Percentiles rank a stretch among this genome's conserved stretches.
Evolutionary conservation across 2,888 invertebrate species (phyloP).

Genomic region (Pogonocherus hispidulus): DNA sequence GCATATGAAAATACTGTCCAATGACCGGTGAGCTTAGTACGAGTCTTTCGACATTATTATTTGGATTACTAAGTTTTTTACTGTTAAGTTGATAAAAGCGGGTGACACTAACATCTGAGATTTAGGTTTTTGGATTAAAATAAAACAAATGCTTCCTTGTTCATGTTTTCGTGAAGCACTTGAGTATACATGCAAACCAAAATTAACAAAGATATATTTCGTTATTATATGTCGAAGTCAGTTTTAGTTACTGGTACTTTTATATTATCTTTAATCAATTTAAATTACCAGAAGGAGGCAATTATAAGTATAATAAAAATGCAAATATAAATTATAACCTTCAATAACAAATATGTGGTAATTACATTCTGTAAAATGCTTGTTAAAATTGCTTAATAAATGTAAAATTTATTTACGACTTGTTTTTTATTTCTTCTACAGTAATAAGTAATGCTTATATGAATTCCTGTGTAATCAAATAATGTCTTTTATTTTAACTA

Average conservation of each 20-base stretch:
- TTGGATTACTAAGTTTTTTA: background rate
- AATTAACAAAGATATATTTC: background rate
- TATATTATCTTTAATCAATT: conserved; percentile 27
- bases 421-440: conserved; percentile 32
- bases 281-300: conserved; percentile 44
- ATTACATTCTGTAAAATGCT: conserved; percentile 60
- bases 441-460: no score
- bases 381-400: conserved; percentile 65
- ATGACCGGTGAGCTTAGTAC: conserved; percentile 26
- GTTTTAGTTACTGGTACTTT: conserved; percentile 40
- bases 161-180: background rate
- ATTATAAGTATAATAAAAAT: conserved; percentile 47
- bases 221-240: conserved; percentile 9
- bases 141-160: background rate
- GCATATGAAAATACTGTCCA: conserved; percentile 34
- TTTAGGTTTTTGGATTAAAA: background rate
- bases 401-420: conserved; percentile 63
- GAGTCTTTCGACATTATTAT: conserved; percentile 5
- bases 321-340: conserved; percentile 55
- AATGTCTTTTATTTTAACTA: no score
- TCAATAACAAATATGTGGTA: conserved; percentile 58
- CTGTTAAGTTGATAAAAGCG: background rate
- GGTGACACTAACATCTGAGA: background rate
- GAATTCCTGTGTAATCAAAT: no score
- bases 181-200: background rate